Conservation (phyloP, 2,797 vertebrate species). For the Arrhamphus sclerolepis region DNA sequence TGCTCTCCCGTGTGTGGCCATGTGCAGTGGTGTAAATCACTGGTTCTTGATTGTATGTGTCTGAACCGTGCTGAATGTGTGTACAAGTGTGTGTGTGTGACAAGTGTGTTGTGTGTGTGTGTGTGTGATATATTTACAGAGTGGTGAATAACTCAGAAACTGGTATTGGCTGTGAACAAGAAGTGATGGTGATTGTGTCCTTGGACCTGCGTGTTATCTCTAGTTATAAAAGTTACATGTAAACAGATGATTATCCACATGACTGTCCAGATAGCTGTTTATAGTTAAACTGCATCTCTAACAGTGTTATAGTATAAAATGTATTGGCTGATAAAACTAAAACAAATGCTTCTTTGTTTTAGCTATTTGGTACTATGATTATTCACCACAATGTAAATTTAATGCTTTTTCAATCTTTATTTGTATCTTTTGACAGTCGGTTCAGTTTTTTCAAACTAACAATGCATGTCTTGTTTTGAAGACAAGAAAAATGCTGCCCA, state of each 20-base stretch:
- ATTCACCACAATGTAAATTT: constrained; percentile 11
- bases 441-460: constrained; percentile 30
- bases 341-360: neutral
- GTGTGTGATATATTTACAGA: constrained; percentile 53
- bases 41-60: constrained; percentile 34
- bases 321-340: neutral
- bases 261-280: neutral
- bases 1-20: constrained; percentile 27
- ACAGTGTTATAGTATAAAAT: neutral
- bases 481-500: constrained; percentile 45
- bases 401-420: constrained; percentile 7
- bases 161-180: neutral
- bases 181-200: constrained; percentile 12
- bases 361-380: neutral
- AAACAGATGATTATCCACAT: neutral
- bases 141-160: too few relatives aligned
- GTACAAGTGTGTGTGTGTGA: constrained; percentile 57
- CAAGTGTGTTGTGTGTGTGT: constrained; percentile 62
- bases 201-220: neutral
- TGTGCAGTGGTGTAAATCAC: constrained; percentile 51
- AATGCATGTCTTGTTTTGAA: constrained; percentile 58
- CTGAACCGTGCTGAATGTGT: constrained; percentile 25
- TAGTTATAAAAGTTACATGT: constrained; percentile 1
- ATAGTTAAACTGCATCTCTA: neutral
- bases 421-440: constrained; percentile 13